Base-by-base conservation (phyloP, 2,113 vertebrate species). In the Scartelaos histophorus region DNA sequence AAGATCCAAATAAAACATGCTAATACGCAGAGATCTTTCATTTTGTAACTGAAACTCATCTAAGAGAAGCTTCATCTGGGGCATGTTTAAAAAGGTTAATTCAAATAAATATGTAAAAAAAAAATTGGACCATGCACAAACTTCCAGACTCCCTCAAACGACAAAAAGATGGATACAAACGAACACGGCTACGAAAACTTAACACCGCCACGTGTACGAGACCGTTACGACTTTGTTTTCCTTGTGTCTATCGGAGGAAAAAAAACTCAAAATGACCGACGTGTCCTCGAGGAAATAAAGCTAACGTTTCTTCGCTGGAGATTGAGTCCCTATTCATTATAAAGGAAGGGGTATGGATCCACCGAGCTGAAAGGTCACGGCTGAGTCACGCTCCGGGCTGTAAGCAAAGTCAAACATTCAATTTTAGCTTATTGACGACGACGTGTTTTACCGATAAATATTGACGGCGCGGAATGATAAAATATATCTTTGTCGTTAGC, bases 201-300 rank as follows among this genome's bases (percentile, higher is more conserved):
- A 86, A 79, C 78, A 74, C 83, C 75, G 76, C 75, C 57, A 78
- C 72, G 78, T 78, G 71, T 35, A 29, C 29, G 46, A 83, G 85
- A 24, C 71, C 67, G 65, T 75, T 75, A 65, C 53, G 85, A 80
- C 51, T 75, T 57, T 58, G 72, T 29, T 62, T 73, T 17, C 72
- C 71, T 57, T 68, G 78, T 68, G 69, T 68, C 68, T 19, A 35
- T 68, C 66, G 73, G 71, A 19, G 17, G 17, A 19, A 12, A 7
- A 72, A 66, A 22, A 13, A 11, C 21, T 45, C 16, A 57, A 68
- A 54, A 67, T 46, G 47, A 19, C 70, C 45, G 43, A 51, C 61
- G 24, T 13, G 17, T 82, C 81, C 69, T 68, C 11, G 0, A 81
- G 80, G 83, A 87, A 85, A 80, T 80, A 66, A 78, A 45, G 51